Evolutionary conservation across 1,140 invertebrate species (phyloP).

Genomic region (Pseudobourletiella spinata): DNA sequence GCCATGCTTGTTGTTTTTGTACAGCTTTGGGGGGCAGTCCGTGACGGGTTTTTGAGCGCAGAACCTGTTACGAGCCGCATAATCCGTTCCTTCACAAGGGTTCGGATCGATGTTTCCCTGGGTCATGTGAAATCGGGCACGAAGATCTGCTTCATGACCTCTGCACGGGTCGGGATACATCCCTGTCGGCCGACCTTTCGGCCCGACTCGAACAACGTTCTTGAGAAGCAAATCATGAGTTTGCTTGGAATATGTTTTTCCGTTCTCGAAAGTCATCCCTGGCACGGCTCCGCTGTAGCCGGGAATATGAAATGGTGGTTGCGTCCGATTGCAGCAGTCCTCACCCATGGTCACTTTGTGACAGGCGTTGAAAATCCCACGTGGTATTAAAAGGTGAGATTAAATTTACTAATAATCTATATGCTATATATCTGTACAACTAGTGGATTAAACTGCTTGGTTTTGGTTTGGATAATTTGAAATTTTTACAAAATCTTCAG

Average conservation of each 20-base stretch:
- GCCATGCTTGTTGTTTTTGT: constrained; percentile 27
- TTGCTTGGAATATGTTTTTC: constrained; percentile 14
- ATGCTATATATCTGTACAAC: too few species aligned
- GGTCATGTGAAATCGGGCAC: constrained; percentile 24
- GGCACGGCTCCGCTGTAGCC: constrained; percentile 20
- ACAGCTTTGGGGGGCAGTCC: constrained; percentile 21
- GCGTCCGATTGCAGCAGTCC: constrained; percentile 14
- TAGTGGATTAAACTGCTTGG: too few species aligned
- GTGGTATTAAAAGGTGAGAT: too few species aligned
- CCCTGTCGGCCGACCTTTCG: background rate
- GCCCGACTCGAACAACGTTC: background rate
- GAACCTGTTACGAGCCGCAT: constrained; percentile 22
- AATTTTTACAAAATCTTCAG: too few species aligned
- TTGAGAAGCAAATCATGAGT: constrained; percentile 10
- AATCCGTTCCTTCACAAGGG: constrained; percentile 22
- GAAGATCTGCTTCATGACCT: constrained; percentile 21
- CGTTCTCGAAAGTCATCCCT: background rate
- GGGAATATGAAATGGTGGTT: constrained; percentile 26
- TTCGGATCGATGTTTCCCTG: constrained; percentile 33
- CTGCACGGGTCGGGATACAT: constrained; percentile 21
- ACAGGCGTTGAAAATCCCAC: too few species aligned
- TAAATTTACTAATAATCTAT: too few species aligned
- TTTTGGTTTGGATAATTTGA: too few species aligned
- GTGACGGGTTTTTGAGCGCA: constrained; percentile 22
- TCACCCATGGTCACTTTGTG: too few species aligned